A percentile compares a stretch with the other conserved stretches of the same genome.
phyloP scores from a whole-genome alignment of 2,888 invertebrate genomes.

The Rhamnusium bicolor region DNA sequence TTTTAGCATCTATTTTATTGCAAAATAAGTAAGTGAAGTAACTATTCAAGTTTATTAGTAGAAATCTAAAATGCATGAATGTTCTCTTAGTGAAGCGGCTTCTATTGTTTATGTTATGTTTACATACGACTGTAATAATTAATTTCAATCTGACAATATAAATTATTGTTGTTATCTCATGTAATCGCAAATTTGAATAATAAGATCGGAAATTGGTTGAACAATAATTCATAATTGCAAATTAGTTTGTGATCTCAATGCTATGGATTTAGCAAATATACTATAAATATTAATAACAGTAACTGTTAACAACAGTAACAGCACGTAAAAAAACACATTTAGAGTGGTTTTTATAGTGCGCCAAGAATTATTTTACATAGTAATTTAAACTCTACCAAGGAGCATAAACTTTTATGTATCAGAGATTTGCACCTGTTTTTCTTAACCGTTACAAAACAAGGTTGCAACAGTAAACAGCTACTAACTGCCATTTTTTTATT shows the following conservation, averaged over 20 bases:
- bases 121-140: not conserved
- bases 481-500: constrained; percentile 2
- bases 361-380: not conserved
- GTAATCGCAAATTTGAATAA: constrained; percentile 13
- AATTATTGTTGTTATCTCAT: not conserved
- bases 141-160: constrained; percentile 7
- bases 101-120: not conserved
- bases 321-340: not conserved
- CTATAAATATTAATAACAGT: not conserved
- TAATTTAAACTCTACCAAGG: not conserved
- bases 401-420: not conserved
- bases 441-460: constrained; percentile 2
- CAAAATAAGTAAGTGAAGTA: not conserved
- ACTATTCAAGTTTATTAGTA: not conserved
- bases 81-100: not conserved
- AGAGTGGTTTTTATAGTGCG: not conserved
- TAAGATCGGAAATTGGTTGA: constrained; percentile 17
- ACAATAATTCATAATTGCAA: constrained; percentile 29
- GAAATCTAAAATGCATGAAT: not conserved
- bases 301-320: not conserved
- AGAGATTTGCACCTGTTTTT: constrained; percentile 8
- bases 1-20: constrained; percentile 4
- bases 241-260: not conserved
- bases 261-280: constrained; percentile 1
- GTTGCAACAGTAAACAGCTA: not conserved